Conservation (phyloP, 1,140 invertebrate species). For the Arion vulgaris region DNA sequence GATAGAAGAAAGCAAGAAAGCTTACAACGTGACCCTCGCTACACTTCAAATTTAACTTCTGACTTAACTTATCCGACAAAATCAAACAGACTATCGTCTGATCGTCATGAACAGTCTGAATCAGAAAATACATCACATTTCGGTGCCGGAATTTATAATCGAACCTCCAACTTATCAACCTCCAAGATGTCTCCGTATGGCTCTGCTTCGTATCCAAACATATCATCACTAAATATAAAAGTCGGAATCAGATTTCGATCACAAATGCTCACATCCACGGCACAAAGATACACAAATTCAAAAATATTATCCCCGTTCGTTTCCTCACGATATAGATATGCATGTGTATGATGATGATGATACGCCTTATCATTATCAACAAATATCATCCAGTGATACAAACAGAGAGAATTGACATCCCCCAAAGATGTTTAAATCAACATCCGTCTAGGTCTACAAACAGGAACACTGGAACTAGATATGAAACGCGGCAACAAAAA, state of each 20-base stretch:
- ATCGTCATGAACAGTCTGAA: too few relatives aligned
- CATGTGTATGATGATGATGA: background rate
- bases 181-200: background rate
- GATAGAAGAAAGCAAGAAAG: too few relatives aligned
- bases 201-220: background rate
- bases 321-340: background rate
- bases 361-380: background rate
- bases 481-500: too few relatives aligned
- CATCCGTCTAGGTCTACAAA: background rate
- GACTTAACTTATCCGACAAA: too few relatives aligned
- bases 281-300: background rate
- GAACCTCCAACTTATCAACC: too few relatives aligned
- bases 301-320: background rate
- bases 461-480: background rate
- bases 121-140: too few relatives aligned
- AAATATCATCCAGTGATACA: background rate
- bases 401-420: background rate
- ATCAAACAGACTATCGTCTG: too few relatives aligned
- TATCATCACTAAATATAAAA: background rate
- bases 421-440: background rate
- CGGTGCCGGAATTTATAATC: too few relatives aligned
- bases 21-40: too few relatives aligned
- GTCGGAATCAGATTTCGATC: background rate
- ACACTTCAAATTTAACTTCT: too few relatives aligned
- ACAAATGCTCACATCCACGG: background rate